Percentiles rank a stretch among this genome's conserved stretches.
phyloP scores from a whole-genome alignment of 2,888 invertebrate species.

The Epinotia brunnichana region DNA sequence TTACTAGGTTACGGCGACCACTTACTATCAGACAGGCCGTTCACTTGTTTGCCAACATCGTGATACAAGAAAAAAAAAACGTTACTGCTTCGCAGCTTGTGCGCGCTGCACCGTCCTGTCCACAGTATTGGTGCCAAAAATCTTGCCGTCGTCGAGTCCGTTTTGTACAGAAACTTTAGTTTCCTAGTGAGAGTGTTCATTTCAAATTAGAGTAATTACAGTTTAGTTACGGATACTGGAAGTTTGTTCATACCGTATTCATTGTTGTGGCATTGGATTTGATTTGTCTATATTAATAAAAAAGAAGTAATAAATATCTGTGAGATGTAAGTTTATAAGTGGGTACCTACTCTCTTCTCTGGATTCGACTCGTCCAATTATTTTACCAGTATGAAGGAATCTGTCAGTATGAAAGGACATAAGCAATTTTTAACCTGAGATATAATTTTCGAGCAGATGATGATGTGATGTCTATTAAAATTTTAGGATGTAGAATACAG shows the following conservation, averaged over 20 bases:
- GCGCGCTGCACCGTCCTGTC: background rate
- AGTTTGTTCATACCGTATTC: background rate
- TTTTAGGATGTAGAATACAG: too few relatives aligned
- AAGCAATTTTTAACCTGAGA: too few relatives aligned
- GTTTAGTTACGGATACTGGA: background rate
- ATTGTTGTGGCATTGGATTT: too few relatives aligned
- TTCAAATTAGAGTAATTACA: constrained; percentile 19
- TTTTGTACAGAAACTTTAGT: background rate
- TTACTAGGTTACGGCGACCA: background rate
- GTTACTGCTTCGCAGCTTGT: background rate
- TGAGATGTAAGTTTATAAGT: too few relatives aligned
- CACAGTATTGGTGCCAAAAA: constrained; percentile 19
- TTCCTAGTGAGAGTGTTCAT: constrained; percentile 18
- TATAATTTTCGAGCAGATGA: too few relatives aligned
- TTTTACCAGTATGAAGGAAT: too few relatives aligned
- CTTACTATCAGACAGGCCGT: constrained; percentile 1
- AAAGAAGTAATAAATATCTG: too few relatives aligned
- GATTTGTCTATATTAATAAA: too few relatives aligned
- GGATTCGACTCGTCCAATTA: too few relatives aligned
- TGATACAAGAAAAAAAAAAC: background rate
- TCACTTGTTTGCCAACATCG: constrained; percentile 4
- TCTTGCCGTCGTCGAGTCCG: constrained; percentile 13
- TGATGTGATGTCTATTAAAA: too few relatives aligned
- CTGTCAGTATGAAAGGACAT: too few relatives aligned
- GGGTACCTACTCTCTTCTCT: too few relatives aligned